Base-by-base conservation (phyloP, 2,113 vertebrate species). In the Pelodiscus sinensis region DNA sequence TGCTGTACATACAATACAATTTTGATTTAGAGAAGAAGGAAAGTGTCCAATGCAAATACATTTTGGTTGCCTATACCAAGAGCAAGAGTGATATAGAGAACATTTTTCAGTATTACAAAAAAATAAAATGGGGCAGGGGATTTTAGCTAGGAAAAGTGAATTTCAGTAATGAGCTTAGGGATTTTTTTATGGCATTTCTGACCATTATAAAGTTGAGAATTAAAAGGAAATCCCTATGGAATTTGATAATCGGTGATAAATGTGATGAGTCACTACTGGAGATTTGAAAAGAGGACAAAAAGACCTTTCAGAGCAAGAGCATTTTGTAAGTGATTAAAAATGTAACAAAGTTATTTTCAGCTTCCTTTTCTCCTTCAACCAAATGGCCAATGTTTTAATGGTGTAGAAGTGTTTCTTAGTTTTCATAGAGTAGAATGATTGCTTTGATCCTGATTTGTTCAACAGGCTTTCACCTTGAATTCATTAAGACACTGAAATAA, bases 201-300 rank as follows among this genome's bases (percentile, higher is more conserved):
- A 44, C 79, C 84, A 31, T 87, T 65, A 85, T 97, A 94, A 96
- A 96, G 93, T 96, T 97, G 83, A 96, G 86, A 97, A 94, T 90
- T 96, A 97, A 96, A 44, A 95, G 95, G 93, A 85, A 89, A 95
- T 94, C 86, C 95, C 96, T 95, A 92, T 90, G 93, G 97, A 97
- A 97, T 97, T 96, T 94, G 93, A 96, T 93, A 97, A 96, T 94
- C 85, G 52, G 54, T 91, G 87, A 84, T 79, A 95, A 91, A 97
- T 95, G 80, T 92, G 82, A 92, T 96, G 94, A 92, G 82, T 97
- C 90, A 93, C 83, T 84, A 62, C 71, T 38, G 82, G 90, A 96
- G 77, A 93, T 84, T 95, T 65, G 88, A 96, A 96, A 94, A 97
- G 94, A 87, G 82, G 78, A 78, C 79, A 75, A 92, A 94, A 96